Base-by-base conservation (phyloP, 1,140 invertebrate species). In the Physella acuta region DNA sequence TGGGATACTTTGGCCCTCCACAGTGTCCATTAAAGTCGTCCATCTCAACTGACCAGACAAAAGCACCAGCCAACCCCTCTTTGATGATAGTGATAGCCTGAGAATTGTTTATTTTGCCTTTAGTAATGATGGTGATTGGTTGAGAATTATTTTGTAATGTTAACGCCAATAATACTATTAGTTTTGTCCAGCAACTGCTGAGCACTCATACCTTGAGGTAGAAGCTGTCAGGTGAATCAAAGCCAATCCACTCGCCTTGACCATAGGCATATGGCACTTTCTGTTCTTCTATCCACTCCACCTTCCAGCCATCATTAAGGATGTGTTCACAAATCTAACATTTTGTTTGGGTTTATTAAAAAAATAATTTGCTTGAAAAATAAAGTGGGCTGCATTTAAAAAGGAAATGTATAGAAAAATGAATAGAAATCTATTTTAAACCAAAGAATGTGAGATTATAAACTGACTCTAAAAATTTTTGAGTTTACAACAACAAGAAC, bases 31-130 rank as follows among this genome's bases (percentile, higher is more conserved):
- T 68, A 68, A 84, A 85, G 71, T 85, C 83, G 68, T 92, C 92
- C 70, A 81, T 75, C 61, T 82, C 82, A 3, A 82, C 63, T 14
- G 79, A 77, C 84, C 94, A 97, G 1, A 93, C 91, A 70, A 92
- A 91, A 2, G 78, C 79, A n/a, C 83, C 83, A 1, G 70, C 81
- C 36, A 84, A 37, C 49, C 73, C 75, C 44, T 74, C 55, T 28
- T 75, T 72, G n/a, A 76, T 61, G 1, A 83, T 79, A 33, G 78
- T 79, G 4, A 61, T 64, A 53, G 69, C 68, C 74, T 75, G 36
- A 52, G 49, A n/a, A n/a, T n/a, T n/a, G n/a, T n/a, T 49, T 14
- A 49, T 49, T 49, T 49, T 14, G 11, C 44, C n/a, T 49, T 49
- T 11, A 14, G 11, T 49, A 49, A n/a, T 49, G n/a, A 14, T 14